A percentile compares a stretch with the other conserved stretches of the same genome.
Evolutionary conservation across 2,888 invertebrate species (phyloP).

Genomic region (Leucophenga montana): DNA sequence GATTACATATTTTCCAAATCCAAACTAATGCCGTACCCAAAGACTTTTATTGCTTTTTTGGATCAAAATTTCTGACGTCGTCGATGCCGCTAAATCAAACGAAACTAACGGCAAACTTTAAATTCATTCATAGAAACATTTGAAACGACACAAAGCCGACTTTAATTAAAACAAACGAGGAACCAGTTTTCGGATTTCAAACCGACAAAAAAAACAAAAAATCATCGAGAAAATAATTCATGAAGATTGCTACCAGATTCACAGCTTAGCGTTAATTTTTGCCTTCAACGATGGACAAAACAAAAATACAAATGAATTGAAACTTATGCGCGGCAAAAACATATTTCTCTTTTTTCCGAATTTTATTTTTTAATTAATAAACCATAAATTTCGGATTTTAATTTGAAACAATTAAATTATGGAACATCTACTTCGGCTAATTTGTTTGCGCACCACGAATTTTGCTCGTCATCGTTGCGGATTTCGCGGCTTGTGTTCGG

Average conservation of each 20-base stretch:
- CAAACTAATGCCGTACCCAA: too few species aligned
- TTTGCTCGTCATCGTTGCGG: not conserved
- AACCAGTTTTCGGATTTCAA: not conserved
- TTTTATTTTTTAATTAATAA: conserved; percentile 24
- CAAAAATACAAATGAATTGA: not conserved
- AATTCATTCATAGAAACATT: conserved; percentile 21
- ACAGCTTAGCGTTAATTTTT: conserved; percentile 19
- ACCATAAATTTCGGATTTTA: conserved; percentile 16
- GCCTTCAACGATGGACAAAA: not conserved
- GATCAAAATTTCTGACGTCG: not conserved
- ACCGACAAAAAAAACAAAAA: not conserved
- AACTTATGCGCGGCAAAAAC: conserved; percentile 6
- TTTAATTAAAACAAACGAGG: conserved; percentile 8
- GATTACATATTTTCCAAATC: too few species aligned
- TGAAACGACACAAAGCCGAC: conserved; percentile 2
- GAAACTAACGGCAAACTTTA: not conserved
- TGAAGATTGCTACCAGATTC: conserved; percentile 21
- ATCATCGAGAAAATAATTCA: conserved; percentile 21
- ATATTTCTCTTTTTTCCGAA: not conserved
- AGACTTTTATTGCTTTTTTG: not conserved
- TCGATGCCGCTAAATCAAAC: not conserved
- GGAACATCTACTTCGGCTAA: conserved; percentile 37
- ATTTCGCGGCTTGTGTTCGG: not conserved
- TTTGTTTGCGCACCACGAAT: not conserved
- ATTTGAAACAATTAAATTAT: conserved; percentile 62